Evolutionary conservation across 2,888 invertebrate species (phyloP), one percentile per base, ranked within the genome.

Genomic region (Oligia latruncula): DNA sequence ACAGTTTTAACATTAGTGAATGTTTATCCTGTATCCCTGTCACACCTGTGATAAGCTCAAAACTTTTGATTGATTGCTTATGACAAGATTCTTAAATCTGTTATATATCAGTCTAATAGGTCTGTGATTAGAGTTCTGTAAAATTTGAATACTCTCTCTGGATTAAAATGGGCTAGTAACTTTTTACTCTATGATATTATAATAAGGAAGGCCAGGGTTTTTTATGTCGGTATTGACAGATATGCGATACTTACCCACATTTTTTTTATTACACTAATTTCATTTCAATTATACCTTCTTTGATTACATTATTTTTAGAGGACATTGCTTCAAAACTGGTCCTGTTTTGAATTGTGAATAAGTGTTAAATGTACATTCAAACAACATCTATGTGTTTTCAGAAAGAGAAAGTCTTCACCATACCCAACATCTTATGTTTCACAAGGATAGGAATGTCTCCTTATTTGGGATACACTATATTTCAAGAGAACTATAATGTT

Each of bases 391-490:
- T 76, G 81, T 87, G 72, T 82, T 92, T 96, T 91, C 94, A 97
- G 97, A 98, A 97, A 97, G 99, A 99, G 97, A 99, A 99, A 95
- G 97, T 99, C 66, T 98, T 98, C 93, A 99, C 99, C 0, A 97
- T 99, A 89, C 99, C 99, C 20, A 99, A 99, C 95, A 96, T 99
- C 71, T 95, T 99, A 75, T 99, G 99, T 92, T 95, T 99, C 15
- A 97, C 98, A 43, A 97, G 99, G 90, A 99, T 99, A 90, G 95
- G 97, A 13, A 96, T 98, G 89, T 98, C 99, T 1, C 99, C 99
- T 1, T 98, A 98, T 92, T 97, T 99, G 84, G 99, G 99, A 46
- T 98, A 99, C 95, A 97, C 99, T 68, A 99, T 99, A 88, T 93
- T 99, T 29, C 98, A 98, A 89, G 98, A 98, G 49, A 97, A 98